Percentiles rank a stretch among this genome's conserved stretches.
phyloP scores from a whole-genome alignment of 2,888 invertebrate species.

The Lymantria dispar region DNA sequence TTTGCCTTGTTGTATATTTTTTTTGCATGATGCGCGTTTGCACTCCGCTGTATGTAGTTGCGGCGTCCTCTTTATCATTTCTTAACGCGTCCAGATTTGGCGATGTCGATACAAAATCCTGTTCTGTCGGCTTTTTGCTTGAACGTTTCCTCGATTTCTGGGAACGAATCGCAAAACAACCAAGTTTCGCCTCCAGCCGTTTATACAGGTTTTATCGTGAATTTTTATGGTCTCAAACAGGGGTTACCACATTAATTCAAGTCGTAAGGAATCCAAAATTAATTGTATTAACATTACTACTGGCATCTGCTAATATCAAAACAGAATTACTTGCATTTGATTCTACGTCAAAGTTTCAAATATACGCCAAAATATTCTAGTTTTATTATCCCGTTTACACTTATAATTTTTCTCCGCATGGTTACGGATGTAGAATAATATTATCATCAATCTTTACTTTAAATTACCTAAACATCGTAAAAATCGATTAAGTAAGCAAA shows the following conservation, averaged over 20 bases:
- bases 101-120: slow-evolving; percentile 78
- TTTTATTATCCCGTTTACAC: too few relatives aligned
- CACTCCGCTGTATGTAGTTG: slow-evolving; percentile 38
- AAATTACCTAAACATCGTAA: too few relatives aligned
- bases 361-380: slow-evolving; percentile 6
- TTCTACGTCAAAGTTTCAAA: slow-evolving; percentile 4
- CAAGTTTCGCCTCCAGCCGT: slow-evolving; percentile 70
- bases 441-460: too few relatives aligned
- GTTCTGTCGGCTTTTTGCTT: slow-evolving; percentile 75
- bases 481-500: too few relatives aligned
- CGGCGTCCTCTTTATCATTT: slow-evolving; percentile 78
- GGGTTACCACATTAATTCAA: slow-evolving; percentile 61
- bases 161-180: slow-evolving; percentile 74
- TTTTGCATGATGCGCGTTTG: slow-evolving; percentile 41
- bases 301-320: slow-evolving; percentile 16
- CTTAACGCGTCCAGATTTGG: slow-evolving; percentile 80
- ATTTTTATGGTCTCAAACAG: slow-evolving; percentile 70
- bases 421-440: too few relatives aligned
- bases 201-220: slow-evolving; percentile 78
- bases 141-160: slow-evolving; percentile 76
- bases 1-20: slow-evolving; percentile 48
- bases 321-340: slow-evolving; percentile 19
- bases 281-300: slow-evolving; percentile 31
- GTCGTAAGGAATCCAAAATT: slow-evolving; percentile 55
- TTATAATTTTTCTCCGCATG: too few relatives aligned